Conservation (phyloP, 2,888 invertebrate species). For the Acrocera orbiculus region DNA sequence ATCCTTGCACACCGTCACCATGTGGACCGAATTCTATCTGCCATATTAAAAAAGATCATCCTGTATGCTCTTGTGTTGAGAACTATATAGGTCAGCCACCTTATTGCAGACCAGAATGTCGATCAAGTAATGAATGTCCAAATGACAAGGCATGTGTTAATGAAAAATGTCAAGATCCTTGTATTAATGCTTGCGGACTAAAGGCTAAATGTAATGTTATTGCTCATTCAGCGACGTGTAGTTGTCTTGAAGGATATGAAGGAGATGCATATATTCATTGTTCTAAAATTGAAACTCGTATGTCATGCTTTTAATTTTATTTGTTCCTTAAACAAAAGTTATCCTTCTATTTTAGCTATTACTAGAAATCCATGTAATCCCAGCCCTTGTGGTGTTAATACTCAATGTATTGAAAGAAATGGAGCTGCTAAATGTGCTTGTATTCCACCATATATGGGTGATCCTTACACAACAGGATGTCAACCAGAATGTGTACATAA, state of each 20-base stretch:
- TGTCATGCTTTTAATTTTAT: constrained; percentile 10
- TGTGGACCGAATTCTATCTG: constrained; percentile 74
- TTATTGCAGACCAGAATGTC: constrained; percentile 66
- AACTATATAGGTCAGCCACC: constrained; percentile 69
- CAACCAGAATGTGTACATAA: constrained; percentile 70
- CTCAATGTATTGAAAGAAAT: constrained; percentile 53
- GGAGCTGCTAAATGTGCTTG: constrained; percentile 61
- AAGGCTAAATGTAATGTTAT: constrained; percentile 65
- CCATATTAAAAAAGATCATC: constrained; percentile 56
- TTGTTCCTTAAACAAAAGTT: neutral
- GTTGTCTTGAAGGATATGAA: constrained; percentile 55
- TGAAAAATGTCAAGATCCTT: constrained; percentile 71
- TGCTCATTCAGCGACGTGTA: constrained; percentile 65
- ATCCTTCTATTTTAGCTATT: constrained; percentile 10
- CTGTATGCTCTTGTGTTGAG: constrained; percentile 63
- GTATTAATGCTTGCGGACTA: constrained; percentile 54
- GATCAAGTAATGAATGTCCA: constrained; percentile 66
- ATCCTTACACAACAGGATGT: constrained; percentile 71
- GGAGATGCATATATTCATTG: constrained; percentile 78
- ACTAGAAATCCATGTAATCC: constrained; percentile 49
- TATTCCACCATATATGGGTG: constrained; percentile 73
- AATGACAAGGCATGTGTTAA: constrained; percentile 60
- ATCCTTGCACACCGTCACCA: constrained; percentile 45
- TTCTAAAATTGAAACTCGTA: constrained; percentile 36
- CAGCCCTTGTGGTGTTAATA: constrained; percentile 71